Conservation (phyloP, 2,797 vertebrate species). For the Aldrovandia affinis region DNA sequence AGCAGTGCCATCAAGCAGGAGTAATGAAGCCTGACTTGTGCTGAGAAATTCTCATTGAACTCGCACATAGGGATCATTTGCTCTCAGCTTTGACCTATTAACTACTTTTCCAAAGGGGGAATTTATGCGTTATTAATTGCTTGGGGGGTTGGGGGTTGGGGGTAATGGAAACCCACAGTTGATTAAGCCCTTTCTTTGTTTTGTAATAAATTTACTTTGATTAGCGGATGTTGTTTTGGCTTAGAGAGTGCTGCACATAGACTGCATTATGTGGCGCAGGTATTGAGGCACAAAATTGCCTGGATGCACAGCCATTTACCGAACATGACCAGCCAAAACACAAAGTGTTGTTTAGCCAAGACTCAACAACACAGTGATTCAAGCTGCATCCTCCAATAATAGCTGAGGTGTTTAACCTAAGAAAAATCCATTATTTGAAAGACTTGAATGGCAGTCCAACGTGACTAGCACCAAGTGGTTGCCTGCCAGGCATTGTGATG, state of each 20-base stretch:
- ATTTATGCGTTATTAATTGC: conserved; percentile 62
- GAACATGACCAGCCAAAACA: not conserved
- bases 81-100: conserved; percentile 60
- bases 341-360: not conserved
- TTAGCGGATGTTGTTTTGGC: conserved; percentile 61
- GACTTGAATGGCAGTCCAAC: not conserved
- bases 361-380: too few relatives aligned
- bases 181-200: conserved; percentile 64
- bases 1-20: conserved; percentile 49
- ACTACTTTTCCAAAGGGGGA: conserved; percentile 52
- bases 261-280: conserved; percentile 48
- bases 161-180: conserved; percentile 60
- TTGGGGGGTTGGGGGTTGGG: conserved; percentile 28
- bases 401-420: too few relatives aligned
- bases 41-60: conserved; percentile 58
- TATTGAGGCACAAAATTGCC: not conserved
- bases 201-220: conserved; percentile 70
- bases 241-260: conserved; percentile 32
- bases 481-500: not conserved
- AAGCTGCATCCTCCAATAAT: too few relatives aligned
- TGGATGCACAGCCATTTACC: not conserved
- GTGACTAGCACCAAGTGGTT: not conserved
- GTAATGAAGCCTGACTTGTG: conserved; percentile 58
- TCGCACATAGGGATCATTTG: conserved; percentile 47
- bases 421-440: not conserved